Evolutionary conservation across 1,140 invertebrate species (phyloP).

Genomic region (Zeugodacus cucurbitae): DNA sequence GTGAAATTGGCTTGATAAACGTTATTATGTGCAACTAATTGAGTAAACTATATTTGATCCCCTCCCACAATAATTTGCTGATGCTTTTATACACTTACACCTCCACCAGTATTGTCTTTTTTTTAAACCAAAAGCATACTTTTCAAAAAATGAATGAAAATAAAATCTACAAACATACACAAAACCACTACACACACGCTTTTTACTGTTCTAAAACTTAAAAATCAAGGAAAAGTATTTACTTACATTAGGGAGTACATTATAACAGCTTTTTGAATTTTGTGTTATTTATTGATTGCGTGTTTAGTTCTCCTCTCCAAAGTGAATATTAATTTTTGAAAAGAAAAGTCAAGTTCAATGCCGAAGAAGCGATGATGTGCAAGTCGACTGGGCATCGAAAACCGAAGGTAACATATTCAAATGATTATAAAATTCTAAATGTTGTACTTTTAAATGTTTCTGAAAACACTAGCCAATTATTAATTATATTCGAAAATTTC

Average conservation of each 20-base stretch:
- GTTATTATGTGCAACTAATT: not conserved
- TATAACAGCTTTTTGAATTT: constrained; percentile 28
- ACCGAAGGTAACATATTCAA: constrained; percentile 2
- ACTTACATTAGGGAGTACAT: not conserved
- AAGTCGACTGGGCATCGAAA: not conserved
- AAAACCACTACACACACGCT: not conserved
- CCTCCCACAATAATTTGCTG: not conserved
- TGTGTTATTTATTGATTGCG: constrained; percentile 40
- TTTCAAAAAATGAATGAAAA: not conserved
- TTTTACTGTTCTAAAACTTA: not conserved
- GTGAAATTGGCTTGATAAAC: not conserved
- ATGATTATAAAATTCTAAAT: not conserved
- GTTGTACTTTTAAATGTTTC: not conserved
- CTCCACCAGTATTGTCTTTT: not conserved
- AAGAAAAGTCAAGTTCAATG: not conserved
- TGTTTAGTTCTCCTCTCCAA: constrained; percentile 37
- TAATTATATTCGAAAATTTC: not conserved
- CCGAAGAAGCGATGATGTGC: not conserved
- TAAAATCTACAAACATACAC: not conserved
- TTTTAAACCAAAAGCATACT: not conserved
- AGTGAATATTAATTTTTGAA: constrained; percentile 29
- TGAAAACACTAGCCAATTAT: not conserved
- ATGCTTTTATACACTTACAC: not conserved
- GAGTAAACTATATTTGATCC: not conserved
- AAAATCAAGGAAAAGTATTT: not conserved